Evolutionary conservation across 2,797 vertebrate genomes (phyloP), one percentile per base, ranked within the genome.

Genomic region (Lateolabrax maculatus): DNA sequence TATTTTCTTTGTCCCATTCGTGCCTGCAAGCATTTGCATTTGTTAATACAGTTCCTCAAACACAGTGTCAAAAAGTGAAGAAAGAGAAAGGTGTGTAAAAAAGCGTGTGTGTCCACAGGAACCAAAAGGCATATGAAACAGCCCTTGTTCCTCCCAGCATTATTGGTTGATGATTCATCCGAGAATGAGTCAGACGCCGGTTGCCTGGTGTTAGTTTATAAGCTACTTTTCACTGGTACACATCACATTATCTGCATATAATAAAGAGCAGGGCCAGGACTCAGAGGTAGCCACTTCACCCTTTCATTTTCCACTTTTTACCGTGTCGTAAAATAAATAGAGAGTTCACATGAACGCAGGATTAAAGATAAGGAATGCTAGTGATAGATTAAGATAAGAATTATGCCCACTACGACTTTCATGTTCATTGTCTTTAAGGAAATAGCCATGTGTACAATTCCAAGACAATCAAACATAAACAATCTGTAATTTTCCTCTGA

Each of bases 91-190:
- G 44, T 31, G 9, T 19, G 29, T 34, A 34, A 6, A 34, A 6
- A 34, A 34, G 52, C 29, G 68, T 16, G 29, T 75, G 43, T 44
- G 51, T 46, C 11, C 57, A 15, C 74, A 73, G 49, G 65, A 63
- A 68, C 16, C 34, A n/a, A 16, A 8, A 62, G 52, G 23, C 37
- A 58, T 3, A 75, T 69, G 66, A 84, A 71, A 58, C 75, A 21
- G 9, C 43, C 55, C 55, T 87, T 73, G 73, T 81, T 87, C 81
- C 76, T 65, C 60, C 75, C 66, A 53, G 56, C 71, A 15, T 60
- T 71, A 75, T 77, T 69, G 36, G 64, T 5, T 62, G 82, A 87
- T 91, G 88, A 91, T 52, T 90, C 84, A 90, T 67, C 60, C 27
- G 31, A 46, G 57, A 13, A 72, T 48, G 83, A 89, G 70, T 90